These are phyloP conservation scores for Xylocopa sonorina DNA, from an alignment of 1,140 invertebrate genomes.

Conservation along the genomic window DNA sequence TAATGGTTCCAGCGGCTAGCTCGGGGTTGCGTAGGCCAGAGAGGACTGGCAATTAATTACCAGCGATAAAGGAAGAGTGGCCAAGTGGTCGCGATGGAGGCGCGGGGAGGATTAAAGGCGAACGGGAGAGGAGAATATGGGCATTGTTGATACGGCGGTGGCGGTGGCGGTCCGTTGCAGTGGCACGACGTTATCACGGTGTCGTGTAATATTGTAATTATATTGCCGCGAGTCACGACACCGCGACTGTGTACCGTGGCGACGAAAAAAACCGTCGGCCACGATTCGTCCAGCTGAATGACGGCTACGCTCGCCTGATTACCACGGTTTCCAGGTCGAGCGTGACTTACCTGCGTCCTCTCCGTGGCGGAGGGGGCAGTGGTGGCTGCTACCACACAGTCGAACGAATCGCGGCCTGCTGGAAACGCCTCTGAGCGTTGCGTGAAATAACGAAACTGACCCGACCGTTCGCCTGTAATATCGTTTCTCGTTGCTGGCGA, in stretches of 20 bases:
- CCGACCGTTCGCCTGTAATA: constrained; percentile 4
- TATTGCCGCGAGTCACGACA: constrained; percentile 68
- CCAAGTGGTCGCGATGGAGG: too few species aligned
- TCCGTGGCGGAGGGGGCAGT: neutral
- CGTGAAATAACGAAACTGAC: constrained; percentile 36
- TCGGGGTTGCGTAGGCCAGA: neutral
- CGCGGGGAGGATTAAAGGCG: constrained; percentile 8
- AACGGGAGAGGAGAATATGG: constrained; percentile 9
- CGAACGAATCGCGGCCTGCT: constrained; percentile 22
- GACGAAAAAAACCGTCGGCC: constrained; percentile 48
- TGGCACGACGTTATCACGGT: constrained; percentile 63
- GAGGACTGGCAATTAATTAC: constrained; percentile 68
- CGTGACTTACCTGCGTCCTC: constrained; percentile 58
- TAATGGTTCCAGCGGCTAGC: constrained; percentile 20
- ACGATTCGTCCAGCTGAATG: constrained; percentile 61
- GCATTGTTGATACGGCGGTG: neutral
- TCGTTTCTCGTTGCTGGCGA: constrained; percentile 12
- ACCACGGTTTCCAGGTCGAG: constrained; percentile 50
- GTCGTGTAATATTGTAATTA: constrained; percentile 75
- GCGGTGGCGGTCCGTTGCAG: constrained; percentile 38
- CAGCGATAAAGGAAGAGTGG: constrained; percentile 36
- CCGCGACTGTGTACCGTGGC: constrained; percentile 38
- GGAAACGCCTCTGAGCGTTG: constrained; percentile 39
- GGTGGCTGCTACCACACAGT: neutral
- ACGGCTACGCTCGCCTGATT: constrained; percentile 51